Evolutionary conservation across 2,797 vertebrate species (phyloP), one percentile per base, ranked within the genome.

Genomic region (Dryobates pubescens): DNA sequence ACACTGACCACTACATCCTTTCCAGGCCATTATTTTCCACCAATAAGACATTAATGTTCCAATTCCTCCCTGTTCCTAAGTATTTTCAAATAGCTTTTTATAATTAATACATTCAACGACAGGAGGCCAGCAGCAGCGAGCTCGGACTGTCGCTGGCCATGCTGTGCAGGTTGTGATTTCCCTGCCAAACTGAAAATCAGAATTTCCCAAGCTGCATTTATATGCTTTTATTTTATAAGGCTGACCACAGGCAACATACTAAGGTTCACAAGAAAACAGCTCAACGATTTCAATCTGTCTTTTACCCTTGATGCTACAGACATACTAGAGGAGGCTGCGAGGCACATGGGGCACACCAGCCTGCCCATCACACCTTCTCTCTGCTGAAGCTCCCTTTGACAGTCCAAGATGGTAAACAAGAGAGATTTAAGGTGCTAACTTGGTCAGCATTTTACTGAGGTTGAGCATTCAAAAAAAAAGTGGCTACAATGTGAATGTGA

Each of bases 291-390:
- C 67, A 20, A 22, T 18, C 30, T 65, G 5, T 24, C 47, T 86
- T 67, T 64, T 27, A 77, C 26, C 24, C 53, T 47, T 3, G 3
- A 61, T 10, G 29, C 41, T 64, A 43, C 45, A 62, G 16, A 45
- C 7, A 4, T 3, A 19, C 30, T 45, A 59, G 56, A 84, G 19
- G 30, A 81, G 27, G 53, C 53, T 34, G 9, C 0, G 0, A 73
- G 75, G 54, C 29, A 36, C 1, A 1, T 2, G 13, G 14, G 53
- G 20, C 38, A 56, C 18, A 3, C 19, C 45, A 79, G n/a, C 20
- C 38, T 9, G 19, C 61, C 76, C 64, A 49, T 38, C 72, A 27
- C 47, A 69, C 5, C 0, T 26, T 10, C 23, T 12, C 17, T 27
- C 57, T 38, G 3, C 43, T 18, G 15, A 80, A 12, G 19, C 32